Evolutionary conservation across 1,140 invertebrate genomes (phyloP).

Genomic region (Tachypleus tridentatus): DNA sequence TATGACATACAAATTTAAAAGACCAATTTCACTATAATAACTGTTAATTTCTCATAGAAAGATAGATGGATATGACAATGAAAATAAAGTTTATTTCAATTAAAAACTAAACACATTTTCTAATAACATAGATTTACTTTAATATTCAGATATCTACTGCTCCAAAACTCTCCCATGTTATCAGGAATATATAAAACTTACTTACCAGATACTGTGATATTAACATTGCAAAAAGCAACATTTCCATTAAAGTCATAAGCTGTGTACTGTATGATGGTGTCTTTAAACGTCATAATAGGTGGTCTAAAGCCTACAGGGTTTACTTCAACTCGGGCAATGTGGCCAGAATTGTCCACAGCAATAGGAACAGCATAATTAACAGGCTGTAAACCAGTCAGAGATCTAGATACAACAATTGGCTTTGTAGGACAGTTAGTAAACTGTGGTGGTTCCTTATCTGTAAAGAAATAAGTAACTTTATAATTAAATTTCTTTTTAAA

Average conservation of each 20-base stretch:
- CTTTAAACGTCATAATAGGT: conserved; percentile 75
- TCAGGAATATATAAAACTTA: background rate
- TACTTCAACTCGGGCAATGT: conserved; percentile 78
- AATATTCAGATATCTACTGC: background rate
- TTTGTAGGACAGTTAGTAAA: conserved; percentile 94
- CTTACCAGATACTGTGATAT: conserved; percentile 65
- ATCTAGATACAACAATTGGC: conserved; percentile 77
- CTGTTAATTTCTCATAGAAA: background rate
- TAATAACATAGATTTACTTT: background rate
- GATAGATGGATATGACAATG: background rate
- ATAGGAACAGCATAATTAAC: conserved; percentile 87
- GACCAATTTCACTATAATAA: background rate
- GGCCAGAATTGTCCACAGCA: conserved; percentile 86
- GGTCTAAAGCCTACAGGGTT: conserved; percentile 82
- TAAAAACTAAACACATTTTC: too few relatives aligned
- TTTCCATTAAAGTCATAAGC: conserved; percentile 96
- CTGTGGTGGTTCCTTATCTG: conserved; percentile 86
- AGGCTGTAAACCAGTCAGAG: conserved; percentile 70
- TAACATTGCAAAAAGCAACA: conserved; percentile 91
- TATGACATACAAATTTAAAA: background rate
- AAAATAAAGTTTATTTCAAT: background rate
- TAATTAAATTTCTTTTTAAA: too few relatives aligned
- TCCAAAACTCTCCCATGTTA: background rate
- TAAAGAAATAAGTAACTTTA: conserved; percentile 14
- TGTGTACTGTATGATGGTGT: conserved; percentile 85